These are phyloP conservation scores for Teleogryllus occipitalis DNA, from an alignment of 1,140 invertebrate species.

Conservation along the genomic window DNA sequence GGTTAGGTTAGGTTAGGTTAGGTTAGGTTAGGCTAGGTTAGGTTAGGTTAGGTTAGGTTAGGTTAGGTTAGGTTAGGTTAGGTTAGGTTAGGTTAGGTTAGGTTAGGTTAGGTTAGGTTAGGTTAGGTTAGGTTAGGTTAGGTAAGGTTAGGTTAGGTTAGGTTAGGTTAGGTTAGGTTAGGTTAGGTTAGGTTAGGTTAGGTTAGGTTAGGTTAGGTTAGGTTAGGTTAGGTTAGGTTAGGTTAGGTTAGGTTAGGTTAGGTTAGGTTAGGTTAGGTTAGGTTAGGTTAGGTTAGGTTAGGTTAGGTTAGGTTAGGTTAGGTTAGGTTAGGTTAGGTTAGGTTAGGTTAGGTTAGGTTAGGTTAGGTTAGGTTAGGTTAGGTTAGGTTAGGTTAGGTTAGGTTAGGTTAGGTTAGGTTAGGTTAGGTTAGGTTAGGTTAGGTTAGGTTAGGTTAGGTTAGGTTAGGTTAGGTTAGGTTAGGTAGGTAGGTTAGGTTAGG, in stretches of 20 bases:
- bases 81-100: conserved; percentile 28
- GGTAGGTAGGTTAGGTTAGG: conserved; percentile 20
- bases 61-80: conserved; percentile 28
- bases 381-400: too few relatives aligned
- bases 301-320: conserved; percentile 19
- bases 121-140: conserved; percentile 24
- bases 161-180: conserved; percentile 25
- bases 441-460: conserved; percentile 25
- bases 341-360: conserved; percentile 19
- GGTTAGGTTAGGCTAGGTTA: conserved; percentile 28
- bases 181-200: conserved; percentile 25
- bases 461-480: conserved; percentile 24
- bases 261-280: conserved; percentile 18
- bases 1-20: conserved; percentile 29
- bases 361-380: conserved; percentile 20
- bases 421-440: background rate
- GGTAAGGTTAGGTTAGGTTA: conserved; percentile 24
- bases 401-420: too few relatives aligned
- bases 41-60: conserved; percentile 28
- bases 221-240: conserved; percentile 18
- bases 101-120: conserved; percentile 27
- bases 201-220: conserved; percentile 16
- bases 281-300: conserved; percentile 18
- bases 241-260: conserved; percentile 13
- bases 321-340: conserved; percentile 19